A percentile compares a stretch with the other conserved stretches of the same genome.
Evolutionary conservation across 2,888 invertebrate species (phyloP).

Genomic region (Lasioglossum figueresi): DNA sequence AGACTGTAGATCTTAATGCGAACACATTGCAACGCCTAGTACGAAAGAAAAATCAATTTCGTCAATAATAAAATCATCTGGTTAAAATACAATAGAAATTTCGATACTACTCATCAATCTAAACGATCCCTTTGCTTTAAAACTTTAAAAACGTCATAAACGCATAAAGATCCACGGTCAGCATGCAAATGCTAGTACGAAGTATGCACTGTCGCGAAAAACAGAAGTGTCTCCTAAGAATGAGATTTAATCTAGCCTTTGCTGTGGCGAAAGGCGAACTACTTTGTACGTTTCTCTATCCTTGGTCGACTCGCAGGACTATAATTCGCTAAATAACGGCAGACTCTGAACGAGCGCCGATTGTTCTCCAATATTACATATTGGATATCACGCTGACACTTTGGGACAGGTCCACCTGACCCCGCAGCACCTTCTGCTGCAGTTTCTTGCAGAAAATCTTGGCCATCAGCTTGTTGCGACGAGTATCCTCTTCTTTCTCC

Average conservation of each 20-base stretch:
- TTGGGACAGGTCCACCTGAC: slow-evolving; percentile 88
- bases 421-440: slow-evolving; percentile 88
- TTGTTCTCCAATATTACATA: slow-evolving; percentile 68
- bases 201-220: slow-evolving; percentile 34
- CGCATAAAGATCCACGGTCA: background rate
- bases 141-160: background rate
- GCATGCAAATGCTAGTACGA: slow-evolving; percentile 23
- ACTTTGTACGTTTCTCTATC: slow-evolving; percentile 50
- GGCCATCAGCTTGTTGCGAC: slow-evolving; percentile 90
- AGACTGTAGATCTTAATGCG: background rate
- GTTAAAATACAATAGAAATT: background rate
- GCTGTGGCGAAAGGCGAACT: slow-evolving; percentile 15
- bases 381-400: slow-evolving; percentile 86
- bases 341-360: slow-evolving; percentile 6
- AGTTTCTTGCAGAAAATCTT: slow-evolving; percentile 91
- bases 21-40: background rate
- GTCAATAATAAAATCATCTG: background rate
- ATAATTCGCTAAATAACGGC: slow-evolving; percentile 27
- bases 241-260: slow-evolving; percentile 24
- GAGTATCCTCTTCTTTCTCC: slow-evolving; percentile 86
- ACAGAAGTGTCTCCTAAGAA: slow-evolving; percentile 11
- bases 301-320: slow-evolving; percentile 8
- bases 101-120: no score
- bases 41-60: background rate
- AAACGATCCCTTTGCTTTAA: background rate